Evolutionary conservation across 2,888 invertebrate species (phyloP), one percentile per base, ranked within the genome.

Genomic region (Schizaphis graminum): DNA sequence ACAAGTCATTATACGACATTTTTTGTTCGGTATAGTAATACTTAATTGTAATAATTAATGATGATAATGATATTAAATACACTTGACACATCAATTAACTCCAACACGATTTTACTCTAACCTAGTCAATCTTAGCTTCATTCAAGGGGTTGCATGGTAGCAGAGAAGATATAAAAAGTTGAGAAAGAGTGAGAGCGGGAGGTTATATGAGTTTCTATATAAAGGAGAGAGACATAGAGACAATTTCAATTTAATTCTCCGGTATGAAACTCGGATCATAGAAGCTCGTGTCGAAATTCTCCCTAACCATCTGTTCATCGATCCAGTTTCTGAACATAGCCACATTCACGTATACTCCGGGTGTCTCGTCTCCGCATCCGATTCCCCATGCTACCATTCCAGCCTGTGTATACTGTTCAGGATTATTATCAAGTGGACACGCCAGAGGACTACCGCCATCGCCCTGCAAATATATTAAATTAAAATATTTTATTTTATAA

Each of bases 381-480:
- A 98, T 97, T n/a, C 98, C 98, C 98, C 98, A 98, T 0, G 98
- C 97, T 0, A 98, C 98, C 21, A 98, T 97, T 0, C 98, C 98
- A 3, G 97, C 97, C 95, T 98, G 97, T n/a, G 97, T 97, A 96
- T 97, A 98, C 21, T 97, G 96, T 94, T 96, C 96, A 90, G 96
- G 96, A n/a, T 96, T 96, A 0, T 96, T 95, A 0, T 96, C 96
- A 94, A 96, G 96, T 10, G 97, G 96, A 95, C 98, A 98, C 0
- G 97, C 97, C 28, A 98, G 96, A 0, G 98, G 98, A 77, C 97
- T 97, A 53, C 98, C 98, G n/a, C 98, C 98, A 95, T 98, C 98
- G 67, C 98, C 98, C 97, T 97, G 96, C 95, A 95, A 91, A 91
- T 44, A 56, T 41, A 21, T 53, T 53, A 5, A 21, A 21, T 21